These are phyloP conservation scores for Pterostichus niger DNA, from an alignment of 2,888 invertebrate genomes.

Conservation along the genomic window DNA sequence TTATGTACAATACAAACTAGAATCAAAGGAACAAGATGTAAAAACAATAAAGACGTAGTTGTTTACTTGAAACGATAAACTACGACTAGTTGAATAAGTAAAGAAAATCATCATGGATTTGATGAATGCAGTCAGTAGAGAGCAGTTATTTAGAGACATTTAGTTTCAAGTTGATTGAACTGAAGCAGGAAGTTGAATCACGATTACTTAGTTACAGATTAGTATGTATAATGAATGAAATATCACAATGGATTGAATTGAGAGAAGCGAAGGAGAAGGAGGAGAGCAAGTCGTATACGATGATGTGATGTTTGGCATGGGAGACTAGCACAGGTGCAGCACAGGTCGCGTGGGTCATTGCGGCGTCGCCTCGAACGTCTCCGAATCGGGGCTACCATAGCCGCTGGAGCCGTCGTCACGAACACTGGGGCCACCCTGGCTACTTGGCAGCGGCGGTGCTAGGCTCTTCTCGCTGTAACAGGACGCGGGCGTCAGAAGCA, in stretches of 20 bases:
- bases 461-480: conserved; percentile 77
- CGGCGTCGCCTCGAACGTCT: conserved; percentile 79
- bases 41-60: background rate
- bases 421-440: conserved; percentile 69
- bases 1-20: background rate
- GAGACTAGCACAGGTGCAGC: conserved; percentile 20
- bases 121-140: background rate
- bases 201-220: conserved; percentile 14
- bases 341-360: conserved; percentile 63
- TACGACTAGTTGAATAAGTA: background rate
- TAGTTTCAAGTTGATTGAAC: background rate
- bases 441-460: conserved; percentile 72
- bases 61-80: no score
- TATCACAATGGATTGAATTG: background rate
- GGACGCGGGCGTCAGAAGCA: conserved; percentile 75
- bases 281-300: conserved; percentile 61
- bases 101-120: background rate
- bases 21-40: background rate
- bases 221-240: background rate
- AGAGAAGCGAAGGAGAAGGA: background rate
- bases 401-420: conserved; percentile 88
- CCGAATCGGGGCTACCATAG: conserved; percentile 88
- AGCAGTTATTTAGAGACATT: background rate
- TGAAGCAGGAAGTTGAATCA: background rate
- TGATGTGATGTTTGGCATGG: conserved; percentile 47